phyloP scores from a whole-genome alignment of 1,140 invertebrate genomes.

The Schlechtendalia chinensis region DNA sequence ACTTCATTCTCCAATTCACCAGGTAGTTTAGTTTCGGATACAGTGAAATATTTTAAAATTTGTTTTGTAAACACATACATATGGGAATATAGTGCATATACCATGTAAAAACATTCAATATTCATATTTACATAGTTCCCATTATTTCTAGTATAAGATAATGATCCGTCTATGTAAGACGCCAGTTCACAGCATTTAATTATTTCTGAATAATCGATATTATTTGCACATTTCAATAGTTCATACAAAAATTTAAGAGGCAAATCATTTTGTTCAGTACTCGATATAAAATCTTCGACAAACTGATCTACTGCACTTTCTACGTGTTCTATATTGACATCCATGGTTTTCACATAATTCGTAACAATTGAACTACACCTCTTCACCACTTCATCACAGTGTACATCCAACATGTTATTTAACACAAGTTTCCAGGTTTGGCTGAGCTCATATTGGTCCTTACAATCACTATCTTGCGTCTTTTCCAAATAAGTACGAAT shows the following conservation, averaged over 20 bases:
- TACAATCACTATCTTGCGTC: conserved; percentile 26
- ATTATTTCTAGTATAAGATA: conserved; percentile 28
- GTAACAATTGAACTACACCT: conserved; percentile 25
- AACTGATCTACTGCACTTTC: conserved; percentile 42
- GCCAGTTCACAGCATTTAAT: conserved; percentile 37
- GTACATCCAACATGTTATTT: conserved; percentile 31
- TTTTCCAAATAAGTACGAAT: conserved; percentile 31
- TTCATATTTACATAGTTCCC: not conserved
- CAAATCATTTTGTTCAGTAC: not conserved
- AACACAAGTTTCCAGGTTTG: conserved; percentile 37
- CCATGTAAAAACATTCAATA: conserved; percentile 9
- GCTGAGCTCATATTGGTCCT: conserved; percentile 7
- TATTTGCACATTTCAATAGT: conserved; percentile 11
- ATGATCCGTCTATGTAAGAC: conserved; percentile 23
- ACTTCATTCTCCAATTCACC: not conserved
- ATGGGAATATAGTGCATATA: conserved; percentile 37
- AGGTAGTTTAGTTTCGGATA: not conserved
- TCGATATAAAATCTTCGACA: conserved; percentile 16
- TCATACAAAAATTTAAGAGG: conserved; percentile 3
- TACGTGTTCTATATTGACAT: conserved; percentile 31
- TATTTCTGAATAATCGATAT: conserved; percentile 9
- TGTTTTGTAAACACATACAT: conserved; percentile 33
- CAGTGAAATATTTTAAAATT: conserved; percentile 25
- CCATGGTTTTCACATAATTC: not conserved
- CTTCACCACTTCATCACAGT: conserved; percentile 1